Conservation (phyloP, 2,113 vertebrate genomes). For the Ceuthmochares aereus region DNA sequence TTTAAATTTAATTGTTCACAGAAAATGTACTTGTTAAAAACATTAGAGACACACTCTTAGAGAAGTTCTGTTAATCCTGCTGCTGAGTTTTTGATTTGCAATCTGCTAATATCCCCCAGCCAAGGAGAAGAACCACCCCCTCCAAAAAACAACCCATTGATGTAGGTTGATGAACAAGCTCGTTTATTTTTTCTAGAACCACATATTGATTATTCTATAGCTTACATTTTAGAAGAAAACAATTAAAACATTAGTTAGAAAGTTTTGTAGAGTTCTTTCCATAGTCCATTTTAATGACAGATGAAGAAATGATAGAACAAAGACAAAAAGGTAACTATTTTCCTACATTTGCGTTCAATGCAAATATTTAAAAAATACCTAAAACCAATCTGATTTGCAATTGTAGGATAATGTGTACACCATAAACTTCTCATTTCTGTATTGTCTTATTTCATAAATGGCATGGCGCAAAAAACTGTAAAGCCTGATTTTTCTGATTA, state of each 20-base stretch:
- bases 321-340: constrained; percentile 6
- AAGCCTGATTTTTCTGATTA: constrained; percentile 2
- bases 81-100: neutral
- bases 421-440: neutral
- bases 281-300: neutral
- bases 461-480: neutral
- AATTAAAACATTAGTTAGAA: neutral
- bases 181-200: constrained; percentile 71
- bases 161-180: constrained; percentile 23
- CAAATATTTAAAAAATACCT: neutral
- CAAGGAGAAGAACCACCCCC: neutral
- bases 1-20: neutral
- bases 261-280: constrained; percentile 8
- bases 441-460: neutral
- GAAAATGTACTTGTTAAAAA: neutral
- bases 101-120: neutral
- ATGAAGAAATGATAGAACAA: neutral
- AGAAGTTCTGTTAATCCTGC: neutral
- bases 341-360: neutral
- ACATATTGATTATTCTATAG: constrained; percentile 1
- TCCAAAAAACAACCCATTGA: constrained; percentile 40
- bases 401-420: neutral
- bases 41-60: neutral
- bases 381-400: neutral
- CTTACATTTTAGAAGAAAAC: constrained; percentile 46